Base-by-base conservation (phyloP, 2,113 vertebrate genomes). In the Spizaetus ornatus region DNA sequence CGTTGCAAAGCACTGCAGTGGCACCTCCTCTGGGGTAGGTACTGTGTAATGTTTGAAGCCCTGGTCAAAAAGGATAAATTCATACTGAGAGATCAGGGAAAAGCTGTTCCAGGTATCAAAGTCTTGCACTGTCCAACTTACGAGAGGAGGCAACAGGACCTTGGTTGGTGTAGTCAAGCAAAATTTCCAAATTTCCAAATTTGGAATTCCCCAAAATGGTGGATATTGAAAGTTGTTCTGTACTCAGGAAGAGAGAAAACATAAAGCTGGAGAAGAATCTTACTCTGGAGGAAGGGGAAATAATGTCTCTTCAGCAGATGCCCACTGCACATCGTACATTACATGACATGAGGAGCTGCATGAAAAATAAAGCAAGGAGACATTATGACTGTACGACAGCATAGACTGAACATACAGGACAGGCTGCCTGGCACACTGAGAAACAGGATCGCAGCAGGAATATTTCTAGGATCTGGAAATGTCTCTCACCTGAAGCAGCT, bases 31-130 rank as follows among this genome's bases (percentile, higher is more conserved):
- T 47, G 56, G 65, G 48, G 43, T 40, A 86, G 38, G 15, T 59
- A 76, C n/a, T 31, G 38, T 15, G 86, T 38, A 5, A 5, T 34
- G 20, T 25, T 50, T 62, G 65, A 84, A 26, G 5, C 23, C 31
- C 26, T 38, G 56, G 25, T 53, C 67, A 61, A 23, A 82, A 62
- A 77, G 22, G 56, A 40, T 43, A 26, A 86, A 66, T 13, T 58
- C 38, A 34, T 47, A 23, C 16, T 0, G 4, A 47, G 38, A 21
- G 26, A 56, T 8, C 0, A 0, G 8, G 25, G 50, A 77, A 52
- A 50, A 88, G 15, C 58, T 70, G 17, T 43, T 69, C 45, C 50
- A 78, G 11, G 7, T 36, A 38, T 36, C n/a, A 45, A 50, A 38
- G 14, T 3, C 47, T 74, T 42, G 27, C 16, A 22, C 25, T 25